These are phyloP conservation scores for Reticulitermes speratus DNA, from an alignment of 1,140 invertebrate species.

Conservation along the genomic window DNA sequence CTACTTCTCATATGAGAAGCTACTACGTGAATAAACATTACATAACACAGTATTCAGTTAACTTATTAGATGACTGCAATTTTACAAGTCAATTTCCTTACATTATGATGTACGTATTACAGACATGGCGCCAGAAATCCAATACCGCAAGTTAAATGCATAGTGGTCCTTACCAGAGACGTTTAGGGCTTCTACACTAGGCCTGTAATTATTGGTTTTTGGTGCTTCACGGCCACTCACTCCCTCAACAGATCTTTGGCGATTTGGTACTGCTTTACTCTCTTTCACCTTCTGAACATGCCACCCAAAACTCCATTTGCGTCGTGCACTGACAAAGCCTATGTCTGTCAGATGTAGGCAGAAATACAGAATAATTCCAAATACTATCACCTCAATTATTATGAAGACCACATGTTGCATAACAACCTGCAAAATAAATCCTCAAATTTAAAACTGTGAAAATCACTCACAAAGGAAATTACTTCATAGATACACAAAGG, in stretches of 20 bases:
- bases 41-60: too few species aligned
- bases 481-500: background rate
- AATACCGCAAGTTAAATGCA: background rate
- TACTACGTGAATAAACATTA: too few species aligned
- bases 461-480: constrained; percentile 35
- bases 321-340: constrained; percentile 4
- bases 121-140: too few species aligned
- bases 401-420: constrained; percentile 55
- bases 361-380: constrained; percentile 52
- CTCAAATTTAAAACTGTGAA: constrained; percentile 25
- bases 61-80: too few species aligned
- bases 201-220: constrained; percentile 57
- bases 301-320: constrained; percentile 27
- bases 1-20: too few species aligned
- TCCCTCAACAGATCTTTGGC: constrained; percentile 37
- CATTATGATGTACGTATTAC: too few species aligned
- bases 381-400: constrained; percentile 52
- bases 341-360: constrained; percentile 45
- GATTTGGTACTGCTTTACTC: constrained; percentile 23
- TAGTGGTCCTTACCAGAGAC: constrained; percentile 55
- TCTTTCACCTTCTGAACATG: constrained; percentile 23
- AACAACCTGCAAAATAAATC: constrained; percentile 49
- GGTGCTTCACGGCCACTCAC: constrained; percentile 36
- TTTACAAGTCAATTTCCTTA: too few species aligned
- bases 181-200: constrained; percentile 74